phyloP scores from a whole-genome alignment of 1,140 invertebrate species.

The Luehdorfia chinensis region DNA sequence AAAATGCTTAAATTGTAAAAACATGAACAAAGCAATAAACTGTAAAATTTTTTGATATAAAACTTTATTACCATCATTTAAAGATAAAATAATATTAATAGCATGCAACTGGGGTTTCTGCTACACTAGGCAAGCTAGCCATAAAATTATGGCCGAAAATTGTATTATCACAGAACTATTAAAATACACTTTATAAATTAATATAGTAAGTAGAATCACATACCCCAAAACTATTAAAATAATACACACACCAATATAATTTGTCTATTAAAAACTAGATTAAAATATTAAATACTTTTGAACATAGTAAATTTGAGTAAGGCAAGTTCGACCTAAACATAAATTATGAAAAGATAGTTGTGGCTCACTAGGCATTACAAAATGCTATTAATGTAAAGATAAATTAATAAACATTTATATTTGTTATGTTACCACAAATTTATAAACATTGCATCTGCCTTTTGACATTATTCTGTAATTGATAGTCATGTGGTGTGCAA shows the following conservation, averaged over 20 bases:
- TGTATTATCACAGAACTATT: constrained; percentile 59
- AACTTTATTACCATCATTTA: background rate
- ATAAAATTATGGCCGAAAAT: constrained; percentile 41
- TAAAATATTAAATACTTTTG: background rate
- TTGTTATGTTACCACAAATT: too few species aligned
- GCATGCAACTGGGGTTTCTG: constrained; percentile 2
- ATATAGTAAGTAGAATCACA: constrained; percentile 46
- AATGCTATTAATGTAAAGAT: background rate
- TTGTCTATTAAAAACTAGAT: background rate
- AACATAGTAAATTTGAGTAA: too few species aligned
- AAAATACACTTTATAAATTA: constrained; percentile 31
- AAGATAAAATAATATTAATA: background rate
- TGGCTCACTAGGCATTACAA: background rate
- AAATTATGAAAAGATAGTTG: background rate
- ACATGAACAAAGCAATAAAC: too few species aligned
- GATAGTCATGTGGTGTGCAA: too few species aligned
- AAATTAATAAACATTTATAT: too few species aligned
- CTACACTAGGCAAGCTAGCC: background rate
- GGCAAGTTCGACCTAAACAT: background rate
- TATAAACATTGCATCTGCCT: too few species aligned
- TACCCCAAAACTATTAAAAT: constrained; percentile 16
- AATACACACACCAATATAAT: background rate
- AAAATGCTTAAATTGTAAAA: too few species aligned
- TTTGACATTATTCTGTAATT: too few species aligned
- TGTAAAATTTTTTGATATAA: background rate